Evolutionary conservation across 2,888 invertebrate species (phyloP).

Genomic region (Euphydryas editha): DNA sequence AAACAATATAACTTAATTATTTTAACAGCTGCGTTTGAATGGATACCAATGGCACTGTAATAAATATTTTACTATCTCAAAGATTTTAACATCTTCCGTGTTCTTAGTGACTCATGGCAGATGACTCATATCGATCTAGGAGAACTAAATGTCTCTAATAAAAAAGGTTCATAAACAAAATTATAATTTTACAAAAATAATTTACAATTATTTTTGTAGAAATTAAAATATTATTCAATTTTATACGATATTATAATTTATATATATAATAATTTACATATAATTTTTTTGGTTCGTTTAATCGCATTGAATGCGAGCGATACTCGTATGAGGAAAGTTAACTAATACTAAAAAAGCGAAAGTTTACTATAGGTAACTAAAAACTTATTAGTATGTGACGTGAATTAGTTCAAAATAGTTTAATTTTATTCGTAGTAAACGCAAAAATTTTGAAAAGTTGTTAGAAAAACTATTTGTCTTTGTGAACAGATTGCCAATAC

Average conservation of each 20-base stretch:
- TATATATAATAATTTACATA: no score
- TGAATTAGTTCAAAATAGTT: no score
- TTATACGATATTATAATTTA: no score
- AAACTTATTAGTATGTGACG: no score
- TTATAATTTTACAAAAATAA: background rate
- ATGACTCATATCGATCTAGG: slow-evolving; percentile 12
- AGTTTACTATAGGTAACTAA: no score
- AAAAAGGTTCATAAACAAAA: no score
- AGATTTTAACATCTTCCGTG: background rate
- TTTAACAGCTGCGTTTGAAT: background rate
- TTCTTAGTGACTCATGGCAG: background rate
- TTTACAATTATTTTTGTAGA: background rate
- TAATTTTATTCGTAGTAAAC: no score
- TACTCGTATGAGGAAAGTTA: no score
- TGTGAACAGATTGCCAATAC: slow-evolving; percentile 62
- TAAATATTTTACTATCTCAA: background rate
- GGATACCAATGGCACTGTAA: background rate
- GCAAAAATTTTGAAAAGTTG: background rate
- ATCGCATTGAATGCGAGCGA: no score
- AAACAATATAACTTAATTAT: background rate
- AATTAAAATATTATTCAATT: background rate
- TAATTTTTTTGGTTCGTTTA: no score
- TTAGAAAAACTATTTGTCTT: slow-evolving; percentile 58
- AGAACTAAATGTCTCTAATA: background rate
- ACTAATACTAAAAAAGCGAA: no score